Evolutionary conservation across 2,888 invertebrate species (phyloP), one percentile per base, ranked within the genome.

Genomic region (Byasa hedistus): DNA sequence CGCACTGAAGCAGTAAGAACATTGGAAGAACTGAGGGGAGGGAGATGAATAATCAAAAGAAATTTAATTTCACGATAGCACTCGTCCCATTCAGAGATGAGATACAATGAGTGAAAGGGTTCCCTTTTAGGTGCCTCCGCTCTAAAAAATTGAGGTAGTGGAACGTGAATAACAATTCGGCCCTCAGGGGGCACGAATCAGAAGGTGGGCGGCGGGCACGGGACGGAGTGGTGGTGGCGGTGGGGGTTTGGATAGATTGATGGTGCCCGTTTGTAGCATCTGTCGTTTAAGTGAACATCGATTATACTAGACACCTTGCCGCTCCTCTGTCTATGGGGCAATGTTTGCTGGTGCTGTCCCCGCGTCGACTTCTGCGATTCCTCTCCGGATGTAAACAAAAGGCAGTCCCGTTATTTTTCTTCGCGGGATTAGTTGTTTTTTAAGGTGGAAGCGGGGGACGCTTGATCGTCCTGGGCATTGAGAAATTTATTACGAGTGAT

Each of bases 61-160:
- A 84, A 87, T 86, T 87, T 82, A 87, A 87, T 89, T 85, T 85
- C 75, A 81, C 78, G 84, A 81, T 83, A 80, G 83, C 78, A 80
- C 80, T 83, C 77, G 73, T 80, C 81, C 83, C 80, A 82, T 88
- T 88, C 86, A 85, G 79, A 78, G 82, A 83, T 82, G 85, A 86
- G 85, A 85, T 84, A 87, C 87, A 89, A 89, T 88, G 87, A 89
- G 85, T 83, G 81, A 86, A 90, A 89, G 89, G 89, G 89, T 89
- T 87, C 79, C 86, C 84, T 87, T 87, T 85, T 84, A 87, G 85
- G 79, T 85, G 87, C 83, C 84, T 86, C 81, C 81, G 79, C 79
- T 85, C 86, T 87, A 90, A 91, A 91, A 90, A 91, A 91, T 85
- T 90, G 89, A 89, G 86, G 90, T 89, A 90, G 89, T 91, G 90